Conservation (phyloP, 2,797 vertebrate genomes). For the Protosalanx chinensis region DNA sequence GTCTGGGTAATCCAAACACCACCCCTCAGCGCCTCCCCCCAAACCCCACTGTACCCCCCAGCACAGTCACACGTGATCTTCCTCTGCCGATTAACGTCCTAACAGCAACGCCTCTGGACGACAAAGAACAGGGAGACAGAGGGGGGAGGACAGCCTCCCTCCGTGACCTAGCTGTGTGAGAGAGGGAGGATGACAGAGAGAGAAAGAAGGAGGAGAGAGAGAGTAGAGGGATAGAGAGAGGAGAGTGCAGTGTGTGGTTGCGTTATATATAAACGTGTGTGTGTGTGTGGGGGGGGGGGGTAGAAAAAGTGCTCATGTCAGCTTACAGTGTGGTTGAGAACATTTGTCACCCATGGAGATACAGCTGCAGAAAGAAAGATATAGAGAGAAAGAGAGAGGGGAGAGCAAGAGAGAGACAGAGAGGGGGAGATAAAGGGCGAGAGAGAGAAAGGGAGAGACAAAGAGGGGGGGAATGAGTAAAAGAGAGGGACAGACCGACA, state of each 20-base stretch:
- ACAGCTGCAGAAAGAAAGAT: conserved; percentile 4
- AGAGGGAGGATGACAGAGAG: too few species aligned
- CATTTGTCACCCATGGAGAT: conserved; percentile 44
- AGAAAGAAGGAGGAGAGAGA: too few species aligned
- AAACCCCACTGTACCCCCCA: too few species aligned
- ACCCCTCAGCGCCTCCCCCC: too few species aligned
- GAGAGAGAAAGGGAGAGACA: background rate
- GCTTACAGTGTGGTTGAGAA: conserved; percentile 37
- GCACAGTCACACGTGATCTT: conserved; percentile 24
- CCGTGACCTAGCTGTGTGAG: too few species aligned
- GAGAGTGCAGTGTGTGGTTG: background rate
- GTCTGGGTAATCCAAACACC: too few species aligned
- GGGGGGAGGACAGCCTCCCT: too few species aligned
- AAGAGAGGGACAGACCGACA: background rate
- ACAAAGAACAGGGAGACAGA: conserved; percentile 23
- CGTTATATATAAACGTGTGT: conserved; percentile 17
- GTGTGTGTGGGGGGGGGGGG: background rate
- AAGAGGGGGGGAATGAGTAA: background rate
- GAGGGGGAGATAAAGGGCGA: background rate
- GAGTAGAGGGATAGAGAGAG: too few species aligned
- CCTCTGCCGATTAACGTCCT: conserved; percentile 43
- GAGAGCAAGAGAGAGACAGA: background rate
- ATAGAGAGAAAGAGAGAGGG: background rate
- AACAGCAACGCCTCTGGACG: conserved; percentile 36
- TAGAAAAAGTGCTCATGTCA: conserved; percentile 51